These are phyloP conservation scores for Betta splendens DNA, from an alignment of 2,797 vertebrate species.

Conservation along the genomic window DNA sequence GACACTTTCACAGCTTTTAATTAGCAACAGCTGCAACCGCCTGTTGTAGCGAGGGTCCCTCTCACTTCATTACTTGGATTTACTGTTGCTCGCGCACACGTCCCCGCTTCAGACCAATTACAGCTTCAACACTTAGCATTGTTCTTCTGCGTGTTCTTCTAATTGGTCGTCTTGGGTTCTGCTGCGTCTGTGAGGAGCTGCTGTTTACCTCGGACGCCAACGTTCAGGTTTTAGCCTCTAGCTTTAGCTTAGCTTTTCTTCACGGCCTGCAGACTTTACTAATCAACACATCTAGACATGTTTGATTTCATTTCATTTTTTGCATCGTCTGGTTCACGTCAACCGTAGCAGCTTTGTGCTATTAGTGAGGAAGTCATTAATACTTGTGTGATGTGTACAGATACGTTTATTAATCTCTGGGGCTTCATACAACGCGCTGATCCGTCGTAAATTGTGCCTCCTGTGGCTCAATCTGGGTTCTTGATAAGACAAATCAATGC, in stretches of 20 bases:
- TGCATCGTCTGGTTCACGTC: slow-evolving; percentile 2
- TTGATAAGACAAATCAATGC: slow-evolving; percentile 1
- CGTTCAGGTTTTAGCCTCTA: slow-evolving; percentile 27
- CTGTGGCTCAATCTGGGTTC: slow-evolving; percentile 6
- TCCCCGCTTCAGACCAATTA: slow-evolving; percentile 67
- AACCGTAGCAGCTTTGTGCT: neutral
- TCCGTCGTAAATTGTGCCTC: neutral
- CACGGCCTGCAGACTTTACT: slow-evolving; percentile 12
- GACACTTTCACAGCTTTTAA: slow-evolving; percentile 47
- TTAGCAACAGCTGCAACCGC: slow-evolving; percentile 57
- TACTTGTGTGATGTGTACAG: neutral
- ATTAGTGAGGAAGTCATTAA: neutral
- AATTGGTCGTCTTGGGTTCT: slow-evolving; percentile 62
- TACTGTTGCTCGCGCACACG: slow-evolving; percentile 52
- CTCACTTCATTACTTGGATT: slow-evolving; percentile 62
- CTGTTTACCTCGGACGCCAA: slow-evolving; percentile 42
- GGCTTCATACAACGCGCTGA: neutral
- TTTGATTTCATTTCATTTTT: slow-evolving; percentile 7
- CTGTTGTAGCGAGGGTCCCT: slow-evolving; percentile 59
- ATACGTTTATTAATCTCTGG: slow-evolving; percentile 4
- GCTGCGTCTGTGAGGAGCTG: slow-evolving; percentile 15
- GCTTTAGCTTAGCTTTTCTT: slow-evolving; percentile 3
- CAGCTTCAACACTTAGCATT: slow-evolving; percentile 52
- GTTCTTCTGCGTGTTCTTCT: slow-evolving; percentile 46
- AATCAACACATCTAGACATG: slow-evolving; percentile 6